These are phyloP conservation scores for Excalfactoria chinensis DNA, from an alignment of 2,113 vertebrate genomes.

Conservation along the genomic window DNA sequence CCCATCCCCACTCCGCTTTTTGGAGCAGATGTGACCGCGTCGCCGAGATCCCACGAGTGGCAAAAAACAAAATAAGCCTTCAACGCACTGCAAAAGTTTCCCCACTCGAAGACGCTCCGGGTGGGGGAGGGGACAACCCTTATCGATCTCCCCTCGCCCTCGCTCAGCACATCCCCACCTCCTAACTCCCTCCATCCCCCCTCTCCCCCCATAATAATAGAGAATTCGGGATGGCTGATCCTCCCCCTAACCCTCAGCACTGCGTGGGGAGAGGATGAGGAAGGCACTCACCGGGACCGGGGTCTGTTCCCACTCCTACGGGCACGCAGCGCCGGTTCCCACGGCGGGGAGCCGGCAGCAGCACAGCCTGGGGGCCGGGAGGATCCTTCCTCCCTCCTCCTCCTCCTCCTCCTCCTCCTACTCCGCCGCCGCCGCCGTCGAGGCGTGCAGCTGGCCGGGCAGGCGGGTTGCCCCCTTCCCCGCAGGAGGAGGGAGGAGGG, in stretches of 20 bases:
- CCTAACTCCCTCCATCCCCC: background rate
- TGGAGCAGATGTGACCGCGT: too few relatives aligned
- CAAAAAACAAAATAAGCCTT: background rate
- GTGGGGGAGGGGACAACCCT: too few relatives aligned
- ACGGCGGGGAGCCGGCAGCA: background rate
- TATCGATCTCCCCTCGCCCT: background rate
- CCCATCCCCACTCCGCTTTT: background rate
- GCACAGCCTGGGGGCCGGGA: background rate
- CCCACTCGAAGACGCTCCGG: background rate
- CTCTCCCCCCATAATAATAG: background rate
- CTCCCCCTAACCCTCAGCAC: background rate
- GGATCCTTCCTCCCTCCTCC: background rate
- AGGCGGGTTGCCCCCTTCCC: constrained; percentile 31
- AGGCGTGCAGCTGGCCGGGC: constrained; percentile 58
- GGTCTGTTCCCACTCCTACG: background rate
- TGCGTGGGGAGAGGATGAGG: background rate
- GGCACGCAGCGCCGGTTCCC: background rate
- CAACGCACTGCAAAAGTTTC: background rate
- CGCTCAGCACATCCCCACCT: background rate
- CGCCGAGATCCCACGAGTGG: background rate
- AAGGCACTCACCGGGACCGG: background rate
- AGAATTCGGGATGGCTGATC: background rate
- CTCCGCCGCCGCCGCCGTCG: background rate
- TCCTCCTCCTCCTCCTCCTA: background rate
- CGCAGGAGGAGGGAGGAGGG: constrained; percentile 38